Evolutionary conservation across 2,113 vertebrate species (phyloP).

Genomic region (Periophthalmus modestus): DNA sequence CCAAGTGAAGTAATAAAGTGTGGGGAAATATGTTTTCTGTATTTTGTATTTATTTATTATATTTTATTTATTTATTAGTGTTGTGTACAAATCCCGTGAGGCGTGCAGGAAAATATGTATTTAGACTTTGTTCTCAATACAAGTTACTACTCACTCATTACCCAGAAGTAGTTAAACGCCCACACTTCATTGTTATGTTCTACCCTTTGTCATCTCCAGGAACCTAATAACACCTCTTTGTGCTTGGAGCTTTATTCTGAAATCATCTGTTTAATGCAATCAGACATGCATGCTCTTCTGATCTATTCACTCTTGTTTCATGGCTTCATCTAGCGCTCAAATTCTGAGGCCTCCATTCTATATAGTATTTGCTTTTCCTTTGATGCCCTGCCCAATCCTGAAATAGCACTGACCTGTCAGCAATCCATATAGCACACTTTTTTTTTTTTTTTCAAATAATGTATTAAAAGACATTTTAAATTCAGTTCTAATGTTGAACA

Average conservation of each 20-base stretch:
- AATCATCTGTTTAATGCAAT: neutral
- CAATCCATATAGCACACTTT: neutral
- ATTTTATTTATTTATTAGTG: conserved; percentile 8
- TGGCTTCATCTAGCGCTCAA: too few species aligned
- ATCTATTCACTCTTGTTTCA: too few species aligned
- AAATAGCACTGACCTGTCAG: neutral
- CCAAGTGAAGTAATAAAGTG: conserved; percentile 60
- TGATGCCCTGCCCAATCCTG: neutral
- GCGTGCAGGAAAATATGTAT: neutral
- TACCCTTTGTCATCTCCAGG: conserved; percentile 10
- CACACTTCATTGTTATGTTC: conserved; percentile 20
- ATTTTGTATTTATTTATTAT: neutral
- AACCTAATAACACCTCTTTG: conserved; percentile 7
- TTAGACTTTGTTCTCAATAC: conserved; percentile 11
- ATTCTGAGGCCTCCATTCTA: too few species aligned
- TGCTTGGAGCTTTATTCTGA: neutral
- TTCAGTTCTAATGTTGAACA: too few species aligned
- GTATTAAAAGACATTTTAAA: too few species aligned
- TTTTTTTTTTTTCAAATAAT: neutral
- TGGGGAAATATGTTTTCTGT: conserved; percentile 20
- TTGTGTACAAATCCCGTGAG: neutral
- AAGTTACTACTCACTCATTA: conserved; percentile 26
- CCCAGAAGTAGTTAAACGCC: neutral
- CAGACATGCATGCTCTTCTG: neutral
- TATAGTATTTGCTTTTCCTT: too few species aligned